A percentile compares a stretch with the other conserved stretches of the same genome.
Conservation (phyloP, 2,113 vertebrate species). For the Xiphias gladius region DNA sequence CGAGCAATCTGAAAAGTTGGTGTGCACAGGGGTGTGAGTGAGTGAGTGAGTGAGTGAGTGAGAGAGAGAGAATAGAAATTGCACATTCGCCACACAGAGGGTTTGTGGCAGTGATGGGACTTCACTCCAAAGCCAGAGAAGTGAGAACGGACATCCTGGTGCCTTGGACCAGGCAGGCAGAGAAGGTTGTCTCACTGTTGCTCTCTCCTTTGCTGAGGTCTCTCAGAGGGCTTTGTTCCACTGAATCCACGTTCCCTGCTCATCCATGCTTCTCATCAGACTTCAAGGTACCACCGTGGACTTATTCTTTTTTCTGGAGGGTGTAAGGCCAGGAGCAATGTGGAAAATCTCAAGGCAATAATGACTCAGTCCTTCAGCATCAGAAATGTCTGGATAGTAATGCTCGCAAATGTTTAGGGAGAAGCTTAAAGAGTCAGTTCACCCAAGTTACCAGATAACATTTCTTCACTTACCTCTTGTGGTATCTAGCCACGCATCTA, state of each 20-base stretch:
- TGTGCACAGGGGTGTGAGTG: slow-evolving; percentile 30
- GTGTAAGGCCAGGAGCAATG: neutral
- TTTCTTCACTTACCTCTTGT: neutral
- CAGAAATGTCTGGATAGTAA: neutral
- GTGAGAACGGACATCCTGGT: slow-evolving; percentile 60
- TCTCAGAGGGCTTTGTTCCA: slow-evolving; percentile 17
- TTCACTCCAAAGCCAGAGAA: slow-evolving; percentile 26
- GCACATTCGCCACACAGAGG: slow-evolving; percentile 19
- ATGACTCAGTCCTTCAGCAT: neutral
- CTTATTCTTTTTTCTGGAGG: neutral
- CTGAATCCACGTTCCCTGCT: neutral
- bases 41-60: slow-evolving; percentile 16
- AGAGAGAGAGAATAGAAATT: slow-evolving; percentile 5
- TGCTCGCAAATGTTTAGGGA: neutral
- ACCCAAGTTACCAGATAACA: slow-evolving; percentile 10
- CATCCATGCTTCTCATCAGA: slow-evolving; percentile 12
- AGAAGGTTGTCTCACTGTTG: slow-evolving; percentile 53
- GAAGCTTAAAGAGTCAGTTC: slow-evolving; percentile 49
- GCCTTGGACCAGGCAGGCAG: slow-evolving; percentile 45
- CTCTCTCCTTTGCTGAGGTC: slow-evolving; percentile 27
- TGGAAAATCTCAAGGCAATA: neutral
- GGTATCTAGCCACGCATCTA: neutral
- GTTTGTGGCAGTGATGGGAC: slow-evolving; percentile 47
- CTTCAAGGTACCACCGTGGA: slow-evolving; percentile 5
- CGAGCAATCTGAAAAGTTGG: slow-evolving; percentile 53